Base-by-base conservation (phyloP, 2,113 vertebrate species). In the Callopanchax toddi region DNA sequence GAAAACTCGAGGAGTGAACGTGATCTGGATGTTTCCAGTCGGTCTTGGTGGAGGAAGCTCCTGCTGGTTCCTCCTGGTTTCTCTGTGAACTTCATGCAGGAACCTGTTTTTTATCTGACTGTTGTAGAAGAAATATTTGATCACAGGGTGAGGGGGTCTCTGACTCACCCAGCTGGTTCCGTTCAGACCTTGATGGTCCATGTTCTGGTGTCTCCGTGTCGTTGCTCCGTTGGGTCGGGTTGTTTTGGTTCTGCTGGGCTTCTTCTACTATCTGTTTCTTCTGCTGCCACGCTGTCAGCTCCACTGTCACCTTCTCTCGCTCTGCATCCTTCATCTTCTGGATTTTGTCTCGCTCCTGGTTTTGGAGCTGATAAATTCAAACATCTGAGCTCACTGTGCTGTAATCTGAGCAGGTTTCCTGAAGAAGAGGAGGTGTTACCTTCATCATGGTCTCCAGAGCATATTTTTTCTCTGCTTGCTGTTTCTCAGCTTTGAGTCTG, bases 1-100 rank as follows among this genome's bases (percentile, higher is more conserved):
- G 74, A 99, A 99, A 21, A 92, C 91, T 8, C 96, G 89, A 15
- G 94, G 92, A 0, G 95, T 99, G 45, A 98, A 99, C 8, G 62
- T 89, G 76, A 98, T 83, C 67, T 87, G 59, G 68, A 99, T 95
- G 55, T 69, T 94, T 62, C 94, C 90, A 5, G 60, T n/a, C 3
- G 68, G 49, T 53, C 97, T 93, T n/a, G 95, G 95, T 63, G 89
- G 84, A 52, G 94, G 94, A 21, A 94, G 40, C 11, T 52, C 57
- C 53, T 83, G 84, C 46, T 88, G 90, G 51, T 87, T 69, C 42
- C 82, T 78, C 46, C 79, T 72, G 17, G n/a, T 18, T 2, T n/a
- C 15, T 11, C 21, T 67, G 25, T 39, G 54, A 74, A 57, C 91
- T 91, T 61, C 53, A 71, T 32, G 3, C 58, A 76, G 25, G 13